Percentiles rank a stretch among this genome's conserved stretches.
These are phyloP conservation scores for Cyprinella venusta DNA, from an alignment of 2,797 vertebrate genomes.

Conservation along the genomic window DNA sequence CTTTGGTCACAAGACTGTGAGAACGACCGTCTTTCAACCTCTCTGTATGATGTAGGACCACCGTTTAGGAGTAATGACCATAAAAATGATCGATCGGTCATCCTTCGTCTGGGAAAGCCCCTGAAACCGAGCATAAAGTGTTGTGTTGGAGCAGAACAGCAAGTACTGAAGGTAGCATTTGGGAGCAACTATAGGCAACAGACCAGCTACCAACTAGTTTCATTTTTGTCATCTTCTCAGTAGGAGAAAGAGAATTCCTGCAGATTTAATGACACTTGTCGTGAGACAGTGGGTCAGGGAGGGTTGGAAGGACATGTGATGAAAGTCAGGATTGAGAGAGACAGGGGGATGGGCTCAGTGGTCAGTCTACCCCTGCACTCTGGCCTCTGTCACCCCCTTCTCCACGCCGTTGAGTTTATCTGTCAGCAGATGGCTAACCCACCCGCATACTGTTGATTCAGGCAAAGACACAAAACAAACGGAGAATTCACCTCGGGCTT, in stretches of 20 bases:
- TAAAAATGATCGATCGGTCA: background rate
- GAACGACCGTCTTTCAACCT: background rate
- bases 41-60: background rate
- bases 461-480: constrained; percentile 58
- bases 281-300: constrained; percentile 35
- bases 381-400: constrained; percentile 55
- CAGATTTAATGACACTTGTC: constrained; percentile 55
- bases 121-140: background rate
- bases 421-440: constrained; percentile 61
- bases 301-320: constrained; percentile 25
- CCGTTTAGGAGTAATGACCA: background rate
- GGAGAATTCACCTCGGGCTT: constrained; percentile 36
- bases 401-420: constrained; percentile 58
- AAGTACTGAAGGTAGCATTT: background rate
- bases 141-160: background rate
- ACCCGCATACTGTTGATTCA: constrained; percentile 61
- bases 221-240: constrained; percentile 53
- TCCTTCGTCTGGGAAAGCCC: background rate
- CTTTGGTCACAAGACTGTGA: no score
- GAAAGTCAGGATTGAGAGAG: constrained; percentile 21
- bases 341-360: constrained; percentile 44
- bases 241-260: constrained; percentile 59
- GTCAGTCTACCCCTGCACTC: constrained; percentile 55
- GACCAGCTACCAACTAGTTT: no score
- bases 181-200: no score